These are phyloP conservation scores for Saccopteryx leptura DNA, from an alignment of 2,113 vertebrate genomes.

Conservation along the genomic window DNA sequence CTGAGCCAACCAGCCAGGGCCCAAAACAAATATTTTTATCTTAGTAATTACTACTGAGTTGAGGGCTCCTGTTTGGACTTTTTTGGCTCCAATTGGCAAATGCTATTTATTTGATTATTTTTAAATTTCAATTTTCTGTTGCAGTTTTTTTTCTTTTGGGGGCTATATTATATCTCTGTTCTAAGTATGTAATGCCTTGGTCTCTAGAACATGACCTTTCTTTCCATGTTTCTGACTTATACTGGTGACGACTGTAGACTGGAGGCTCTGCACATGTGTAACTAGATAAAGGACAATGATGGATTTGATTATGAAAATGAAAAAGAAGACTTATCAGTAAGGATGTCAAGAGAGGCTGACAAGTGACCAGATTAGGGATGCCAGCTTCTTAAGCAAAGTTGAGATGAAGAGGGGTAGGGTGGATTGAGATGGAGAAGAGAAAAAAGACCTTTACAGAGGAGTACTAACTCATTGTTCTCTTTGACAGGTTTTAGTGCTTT, in stretches of 20 bases:
- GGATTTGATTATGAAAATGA: neutral
- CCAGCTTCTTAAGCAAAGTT: neutral
- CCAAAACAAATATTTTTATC: neutral
- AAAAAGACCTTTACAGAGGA: neutral
- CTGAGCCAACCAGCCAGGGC: too few species aligned
- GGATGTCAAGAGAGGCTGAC: neutral
- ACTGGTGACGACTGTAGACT: neutral
- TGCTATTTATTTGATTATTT: neutral
- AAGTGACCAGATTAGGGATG: neutral
- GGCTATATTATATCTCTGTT: neutral
- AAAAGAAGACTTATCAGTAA: neutral
- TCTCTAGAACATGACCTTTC: neutral
- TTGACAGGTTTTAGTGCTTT: neutral
- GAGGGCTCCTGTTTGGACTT: neutral
- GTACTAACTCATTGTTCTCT: neutral
- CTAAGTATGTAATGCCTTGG: neutral
- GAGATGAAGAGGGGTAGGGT: neutral
- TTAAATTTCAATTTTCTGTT: slow-evolving; percentile 17
- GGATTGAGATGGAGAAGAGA: neutral
- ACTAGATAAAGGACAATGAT: slow-evolving; percentile 7
- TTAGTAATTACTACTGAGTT: slow-evolving; percentile 27
- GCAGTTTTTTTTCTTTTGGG: neutral
- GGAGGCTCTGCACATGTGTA: neutral
- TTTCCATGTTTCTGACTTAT: neutral
- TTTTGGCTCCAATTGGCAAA: neutral